These are phyloP conservation scores for Aphaenogaster rudis DNA, from an alignment of 1,140 invertebrate genomes.

Conservation along the genomic window DNA sequence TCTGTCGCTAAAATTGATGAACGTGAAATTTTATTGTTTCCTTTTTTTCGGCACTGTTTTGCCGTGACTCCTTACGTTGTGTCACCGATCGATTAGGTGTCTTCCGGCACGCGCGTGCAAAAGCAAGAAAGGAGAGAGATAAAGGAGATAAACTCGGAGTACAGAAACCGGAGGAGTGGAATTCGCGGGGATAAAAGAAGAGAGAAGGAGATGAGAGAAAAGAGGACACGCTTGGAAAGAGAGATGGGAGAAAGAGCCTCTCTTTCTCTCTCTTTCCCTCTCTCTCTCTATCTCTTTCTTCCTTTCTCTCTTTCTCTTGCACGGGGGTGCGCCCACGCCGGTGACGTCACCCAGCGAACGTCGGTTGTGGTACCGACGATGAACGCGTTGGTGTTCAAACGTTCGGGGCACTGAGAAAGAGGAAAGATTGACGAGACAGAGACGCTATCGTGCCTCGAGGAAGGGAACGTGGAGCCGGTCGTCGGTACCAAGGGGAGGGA, in stretches of 20 bases:
- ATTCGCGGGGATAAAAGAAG: conserved; percentile 53
- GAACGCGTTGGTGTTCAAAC: conserved; percentile 73
- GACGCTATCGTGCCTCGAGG: conserved; percentile 58
- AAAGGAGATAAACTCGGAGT: conserved; percentile 62
- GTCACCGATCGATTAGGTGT: conserved; percentile 58
- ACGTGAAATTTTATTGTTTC: conserved; percentile 13
- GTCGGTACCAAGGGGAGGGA: conserved; percentile 11
- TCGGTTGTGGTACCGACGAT: conserved; percentile 81
- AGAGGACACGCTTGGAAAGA: conserved; percentile 18
- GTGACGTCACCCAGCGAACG: conserved; percentile 84
- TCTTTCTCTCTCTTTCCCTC: conserved; percentile 22
- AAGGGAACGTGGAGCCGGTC: conserved; percentile 63
- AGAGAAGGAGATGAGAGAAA: conserved; percentile 33
- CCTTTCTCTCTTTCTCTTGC: conserved; percentile 66
- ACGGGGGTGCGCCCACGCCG: conserved; percentile 84
- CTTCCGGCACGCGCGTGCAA: conserved; percentile 56
- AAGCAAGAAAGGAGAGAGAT: conserved; percentile 53
- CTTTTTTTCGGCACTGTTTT: not conserved
- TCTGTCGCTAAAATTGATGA: conserved; percentile 15
- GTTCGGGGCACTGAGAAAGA: conserved; percentile 50
- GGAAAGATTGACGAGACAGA: conserved; percentile 57
- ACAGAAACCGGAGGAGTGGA: conserved; percentile 61
- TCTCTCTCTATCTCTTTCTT: conserved; percentile 44
- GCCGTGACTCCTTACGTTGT: conserved; percentile 17
- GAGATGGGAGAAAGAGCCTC: not conserved